These are phyloP conservation scores for Drosophila bocki DNA, from an alignment of 1,140 invertebrate species.

Conservation along the genomic window DNA sequence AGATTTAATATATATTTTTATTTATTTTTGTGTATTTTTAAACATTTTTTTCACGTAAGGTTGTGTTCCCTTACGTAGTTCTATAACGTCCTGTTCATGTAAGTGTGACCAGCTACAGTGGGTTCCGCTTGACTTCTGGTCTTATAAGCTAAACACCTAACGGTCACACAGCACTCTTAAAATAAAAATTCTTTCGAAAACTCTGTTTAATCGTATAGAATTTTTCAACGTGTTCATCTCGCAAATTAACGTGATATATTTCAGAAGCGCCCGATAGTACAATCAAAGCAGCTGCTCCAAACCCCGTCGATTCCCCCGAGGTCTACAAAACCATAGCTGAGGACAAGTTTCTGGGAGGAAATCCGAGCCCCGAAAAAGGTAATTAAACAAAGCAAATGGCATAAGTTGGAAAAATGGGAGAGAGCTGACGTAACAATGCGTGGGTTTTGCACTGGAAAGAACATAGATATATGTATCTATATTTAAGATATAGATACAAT, in stretches of 20 bases:
- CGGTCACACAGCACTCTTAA: background rate
- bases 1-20: too few species aligned
- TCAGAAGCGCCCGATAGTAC: slow-evolving; percentile 16
- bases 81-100: background rate
- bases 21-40: too few species aligned
- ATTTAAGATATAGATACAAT: background rate
- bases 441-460: slow-evolving; percentile 25
- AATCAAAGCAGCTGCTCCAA: slow-evolving; percentile 25
- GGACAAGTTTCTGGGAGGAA: slow-evolving; percentile 46
- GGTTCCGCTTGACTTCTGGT: background rate
- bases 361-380: slow-evolving; percentile 50
- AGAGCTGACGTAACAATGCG: slow-evolving; percentile 62
- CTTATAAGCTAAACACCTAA: background rate
- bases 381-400: slow-evolving; percentile 13
- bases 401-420: slow-evolving; percentile 14
- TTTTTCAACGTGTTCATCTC: slow-evolving; percentile 9
- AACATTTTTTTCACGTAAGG: too few species aligned
- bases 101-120: background rate
- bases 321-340: slow-evolving; percentile 63
- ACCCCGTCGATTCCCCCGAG: slow-evolving; percentile 20
- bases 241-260: slow-evolving; percentile 7
- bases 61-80: background rate
- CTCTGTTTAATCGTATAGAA: background rate
- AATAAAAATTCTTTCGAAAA: background rate
- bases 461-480: slow-evolving; percentile 20